A percentile compares a stretch with the other conserved stretches of the same genome.
These are phyloP conservation scores for Zaprionus nigranus DNA, from an alignment of 1,140 invertebrate genomes.

Conservation along the genomic window DNA sequence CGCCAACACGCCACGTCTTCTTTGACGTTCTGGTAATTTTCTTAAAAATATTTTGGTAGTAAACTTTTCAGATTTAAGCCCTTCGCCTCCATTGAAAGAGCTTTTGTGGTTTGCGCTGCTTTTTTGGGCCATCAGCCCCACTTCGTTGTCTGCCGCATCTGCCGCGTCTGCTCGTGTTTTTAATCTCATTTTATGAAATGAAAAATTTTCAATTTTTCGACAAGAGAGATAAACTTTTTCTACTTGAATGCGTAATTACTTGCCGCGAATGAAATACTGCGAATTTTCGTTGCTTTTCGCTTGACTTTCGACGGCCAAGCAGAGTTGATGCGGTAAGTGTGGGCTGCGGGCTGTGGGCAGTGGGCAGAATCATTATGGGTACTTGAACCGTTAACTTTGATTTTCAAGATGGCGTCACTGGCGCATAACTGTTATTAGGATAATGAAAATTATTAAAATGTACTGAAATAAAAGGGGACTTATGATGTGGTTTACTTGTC, in stretches of 20 bases:
- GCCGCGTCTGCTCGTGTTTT: constrained; percentile 54
- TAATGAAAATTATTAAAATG: constrained; percentile 73
- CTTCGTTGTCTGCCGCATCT: neutral
- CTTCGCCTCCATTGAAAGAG: constrained; percentile 55
- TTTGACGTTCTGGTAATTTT: constrained; percentile 72
- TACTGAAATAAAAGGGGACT: constrained; percentile 55
- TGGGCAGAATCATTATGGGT: constrained; percentile 39
- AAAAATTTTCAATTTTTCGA: constrained; percentile 81
- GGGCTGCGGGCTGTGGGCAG: neutral
- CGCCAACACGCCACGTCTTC: constrained; percentile 23
- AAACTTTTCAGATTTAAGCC: constrained; percentile 78
- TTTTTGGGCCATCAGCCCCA: constrained; percentile 27
- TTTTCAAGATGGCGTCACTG: constrained; percentile 71
- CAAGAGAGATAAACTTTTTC: constrained; percentile 80
- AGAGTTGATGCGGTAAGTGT: constrained; percentile 27
- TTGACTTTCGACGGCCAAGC: constrained; percentile 58
- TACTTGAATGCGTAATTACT: constrained; percentile 83
- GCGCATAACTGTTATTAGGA: constrained; percentile 73
- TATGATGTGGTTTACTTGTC: constrained; percentile 63
- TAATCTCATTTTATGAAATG: constrained; percentile 83
- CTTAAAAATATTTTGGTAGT: constrained; percentile 79
- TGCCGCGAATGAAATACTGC: constrained; percentile 60
- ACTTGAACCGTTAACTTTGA: constrained; percentile 69
- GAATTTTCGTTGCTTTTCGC: constrained; percentile 49
- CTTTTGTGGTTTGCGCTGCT: constrained; percentile 68